Conservation (phyloP, 1,140 invertebrate genomes). For the Zaprionus capensis region DNA sequence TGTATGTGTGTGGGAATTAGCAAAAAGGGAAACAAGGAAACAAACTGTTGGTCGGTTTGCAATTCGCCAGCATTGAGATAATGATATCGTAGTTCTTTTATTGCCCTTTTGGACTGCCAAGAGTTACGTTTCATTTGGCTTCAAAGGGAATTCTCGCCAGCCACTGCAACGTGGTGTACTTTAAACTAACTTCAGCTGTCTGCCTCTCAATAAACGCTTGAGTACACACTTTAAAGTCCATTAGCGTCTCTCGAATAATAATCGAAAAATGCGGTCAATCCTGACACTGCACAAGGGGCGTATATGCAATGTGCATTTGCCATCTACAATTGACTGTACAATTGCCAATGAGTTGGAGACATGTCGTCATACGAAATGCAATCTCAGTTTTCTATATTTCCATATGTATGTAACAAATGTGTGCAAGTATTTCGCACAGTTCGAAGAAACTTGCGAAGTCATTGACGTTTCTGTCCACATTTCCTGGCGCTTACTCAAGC, state of each 20-base stretch:
- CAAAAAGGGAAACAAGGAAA: constrained; percentile 3
- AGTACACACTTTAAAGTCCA: constrained; percentile 82
- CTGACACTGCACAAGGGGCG: constrained; percentile 42
- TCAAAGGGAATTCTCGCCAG: constrained; percentile 33
- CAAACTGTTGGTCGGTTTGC: constrained; percentile 30
- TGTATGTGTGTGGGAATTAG: constrained; percentile 14
- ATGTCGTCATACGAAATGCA: constrained; percentile 14
- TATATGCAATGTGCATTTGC: constrained; percentile 36
- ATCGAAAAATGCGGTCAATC: constrained; percentile 13
- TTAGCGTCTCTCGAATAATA: constrained; percentile 65
- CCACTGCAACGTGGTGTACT: constrained; percentile 48
- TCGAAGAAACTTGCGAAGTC: constrained; percentile 44
- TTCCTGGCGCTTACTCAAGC: constrained; percentile 22
- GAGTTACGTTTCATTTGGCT: constrained; percentile 13
- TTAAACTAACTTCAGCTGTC: constrained; percentile 53
- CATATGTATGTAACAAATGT: constrained; percentile 22
- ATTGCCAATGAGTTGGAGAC: constrained; percentile 23
- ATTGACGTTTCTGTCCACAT: constrained; percentile 41
- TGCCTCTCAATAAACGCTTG: constrained; percentile 47
- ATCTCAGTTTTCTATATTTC: constrained; percentile 28
- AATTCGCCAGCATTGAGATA: constrained; percentile 34
- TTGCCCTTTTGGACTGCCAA: neutral
- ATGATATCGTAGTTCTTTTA: constrained; percentile 26
- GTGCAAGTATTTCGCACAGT: constrained; percentile 43
- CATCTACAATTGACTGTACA: constrained; percentile 3